phyloP scores from a whole-genome alignment of 2,888 invertebrate genomes.

The Argyresthia goedartella region DNA sequence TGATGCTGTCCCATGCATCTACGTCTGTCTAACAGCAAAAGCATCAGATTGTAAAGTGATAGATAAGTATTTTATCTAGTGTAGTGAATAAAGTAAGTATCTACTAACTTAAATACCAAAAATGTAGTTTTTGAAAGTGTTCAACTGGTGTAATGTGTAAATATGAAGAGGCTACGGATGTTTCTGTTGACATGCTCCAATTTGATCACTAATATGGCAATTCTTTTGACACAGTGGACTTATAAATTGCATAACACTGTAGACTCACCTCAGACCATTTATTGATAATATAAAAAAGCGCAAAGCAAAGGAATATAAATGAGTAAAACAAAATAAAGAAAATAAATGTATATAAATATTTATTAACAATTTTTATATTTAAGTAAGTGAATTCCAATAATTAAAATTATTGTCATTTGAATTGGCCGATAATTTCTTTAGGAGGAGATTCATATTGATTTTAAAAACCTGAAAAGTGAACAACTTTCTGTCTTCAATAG shows the following conservation, averaged over 20 bases:
- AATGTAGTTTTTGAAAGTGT: no score
- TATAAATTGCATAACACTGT: conserved; percentile 68
- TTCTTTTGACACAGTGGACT: conserved; percentile 17
- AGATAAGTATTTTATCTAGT: neutral
- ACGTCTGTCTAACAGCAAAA: conserved; percentile 46
- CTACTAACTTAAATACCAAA: no score
- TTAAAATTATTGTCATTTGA: conserved; percentile 26
- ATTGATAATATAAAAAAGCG: conserved; percentile 7
- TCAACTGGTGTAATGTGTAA: neutral
- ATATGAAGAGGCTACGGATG: neutral
- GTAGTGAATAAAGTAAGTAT: neutral
- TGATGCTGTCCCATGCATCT: conserved; percentile 43
- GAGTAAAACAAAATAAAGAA: conserved; percentile 45
- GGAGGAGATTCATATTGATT: conserved; percentile 44
- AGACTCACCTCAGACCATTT: conserved; percentile 38
- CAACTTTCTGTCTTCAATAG: conserved; percentile 17
- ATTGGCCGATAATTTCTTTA: conserved; percentile 23
- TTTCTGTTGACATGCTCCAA: neutral
- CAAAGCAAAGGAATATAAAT: conserved; percentile 9
- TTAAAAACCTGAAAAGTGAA: neutral
- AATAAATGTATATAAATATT: conserved; percentile 61
- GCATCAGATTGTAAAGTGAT: conserved; percentile 14
- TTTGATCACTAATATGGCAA: neutral
- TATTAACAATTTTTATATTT: conserved; percentile 59
- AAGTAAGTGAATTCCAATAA: neutral